Evolutionary conservation across 1,140 invertebrate species (phyloP).

Genomic region (Idris sp.): DNA sequence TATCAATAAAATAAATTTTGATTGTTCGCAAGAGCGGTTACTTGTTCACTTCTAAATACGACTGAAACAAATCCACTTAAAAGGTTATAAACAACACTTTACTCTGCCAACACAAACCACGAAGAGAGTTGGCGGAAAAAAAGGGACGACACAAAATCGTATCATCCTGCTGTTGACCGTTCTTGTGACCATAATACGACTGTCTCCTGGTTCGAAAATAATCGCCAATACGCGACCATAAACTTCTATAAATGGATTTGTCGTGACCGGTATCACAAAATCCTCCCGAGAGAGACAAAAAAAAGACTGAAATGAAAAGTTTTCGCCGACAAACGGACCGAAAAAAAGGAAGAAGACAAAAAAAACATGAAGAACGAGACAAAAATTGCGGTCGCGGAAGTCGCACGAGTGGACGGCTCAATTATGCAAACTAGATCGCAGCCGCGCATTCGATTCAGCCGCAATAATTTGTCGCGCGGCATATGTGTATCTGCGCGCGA

Average conservation of each 20-base stretch:
- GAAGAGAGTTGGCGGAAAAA: too few relatives aligned
- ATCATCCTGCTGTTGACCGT: background rate
- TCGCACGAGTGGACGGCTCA: constrained; percentile 44
- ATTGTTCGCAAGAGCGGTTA: too few relatives aligned
- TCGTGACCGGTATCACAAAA: constrained; percentile 57
- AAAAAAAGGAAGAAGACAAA: constrained; percentile 10
- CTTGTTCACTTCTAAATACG: too few relatives aligned
- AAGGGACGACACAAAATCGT: background rate
- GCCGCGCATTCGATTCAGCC: constrained; percentile 39
- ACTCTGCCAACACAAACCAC: too few relatives aligned
- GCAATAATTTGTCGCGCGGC: constrained; percentile 57
- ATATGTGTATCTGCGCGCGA: constrained; percentile 53
- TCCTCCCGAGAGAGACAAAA: constrained; percentile 23
- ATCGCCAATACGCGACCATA: constrained; percentile 38
- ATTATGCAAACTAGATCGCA: constrained; percentile 53
- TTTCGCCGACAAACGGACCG: constrained; percentile 26
- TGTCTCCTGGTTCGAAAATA: constrained; percentile 17
- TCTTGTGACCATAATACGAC: too few relatives aligned
- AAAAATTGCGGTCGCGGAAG: constrained; percentile 27
- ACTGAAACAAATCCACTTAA: too few relatives aligned
- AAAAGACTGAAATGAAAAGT: constrained; percentile 23
- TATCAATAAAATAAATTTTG: too few relatives aligned
- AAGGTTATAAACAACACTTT: too few relatives aligned
- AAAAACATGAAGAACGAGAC: constrained; percentile 3
- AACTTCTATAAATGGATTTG: constrained; percentile 59